Base-by-base conservation (phyloP, 2,888 invertebrate genomes). In the Xanthorhoe designata region DNA sequence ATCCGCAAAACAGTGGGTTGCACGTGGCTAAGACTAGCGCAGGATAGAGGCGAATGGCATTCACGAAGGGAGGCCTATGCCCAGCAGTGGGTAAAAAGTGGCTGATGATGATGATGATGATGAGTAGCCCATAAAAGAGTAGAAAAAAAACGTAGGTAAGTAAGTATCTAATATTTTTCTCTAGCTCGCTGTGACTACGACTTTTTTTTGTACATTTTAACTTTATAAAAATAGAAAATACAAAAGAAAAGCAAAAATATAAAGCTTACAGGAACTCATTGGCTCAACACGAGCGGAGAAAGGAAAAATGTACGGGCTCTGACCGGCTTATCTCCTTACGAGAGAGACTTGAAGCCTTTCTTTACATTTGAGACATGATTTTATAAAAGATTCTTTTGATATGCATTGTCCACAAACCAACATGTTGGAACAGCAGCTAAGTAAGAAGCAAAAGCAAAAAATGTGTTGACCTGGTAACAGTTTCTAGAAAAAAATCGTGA, bases 311-410 rank as follows among this genome's bases (percentile, higher is more conserved):
- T 77, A 75, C 61, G 73, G 71, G 75, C 78, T 80, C 75, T 60
- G 68, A 61, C 66, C 62, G 71, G 77, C 80, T 85, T 83, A 85
- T 82, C 85, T 82, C 75, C 80, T 78, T 77, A 79, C 80, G 71
- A 71, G 70, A 71, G 77, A 74, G 74, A 76, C 66, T 76, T 71
- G 74, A 74, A 79, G 71, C 74, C 75, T 74, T 73, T 69, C 72
- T 66, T 67, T 73, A 75, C 75, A 72, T 78, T 76, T 78, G 71
- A 73, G 72, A 78, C 72, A 72, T 75, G 75, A 76, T 42, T 42
- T 42, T 13, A 42, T 13, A 42, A 42, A 13, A 42, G 2, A 47
- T 47, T 17, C 13, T 47, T 47, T 7, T 10, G 38, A 42, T 45
- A 45, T 47, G 15, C 15, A 7, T 47, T 47, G 47, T 47, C 15